Conservation (phyloP, 2,797 vertebrate genomes). For the Phyllotis vaccarum region DNA sequence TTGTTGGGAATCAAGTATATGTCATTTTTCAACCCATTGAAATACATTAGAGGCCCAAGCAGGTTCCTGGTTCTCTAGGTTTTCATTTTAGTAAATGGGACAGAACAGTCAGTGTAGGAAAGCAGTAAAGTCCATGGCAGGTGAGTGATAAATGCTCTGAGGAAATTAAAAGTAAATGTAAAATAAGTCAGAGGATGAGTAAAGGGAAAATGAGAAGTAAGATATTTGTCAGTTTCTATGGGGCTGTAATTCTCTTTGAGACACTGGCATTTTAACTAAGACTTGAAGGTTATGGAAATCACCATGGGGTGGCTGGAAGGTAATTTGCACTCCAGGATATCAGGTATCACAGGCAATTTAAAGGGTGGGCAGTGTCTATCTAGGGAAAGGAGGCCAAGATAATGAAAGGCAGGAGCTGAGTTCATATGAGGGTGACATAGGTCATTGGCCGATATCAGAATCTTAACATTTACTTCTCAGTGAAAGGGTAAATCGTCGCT, state of each 20-base stretch:
- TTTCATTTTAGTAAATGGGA: background rate
- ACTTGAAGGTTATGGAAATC: background rate
- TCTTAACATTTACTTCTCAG: background rate
- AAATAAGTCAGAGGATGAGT: background rate
- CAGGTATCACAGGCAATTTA: background rate
- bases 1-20: background rate
- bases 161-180: slow-evolving; percentile 9
- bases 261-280: background rate
- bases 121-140: background rate
- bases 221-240: background rate
- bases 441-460: background rate
- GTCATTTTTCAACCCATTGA: background rate
- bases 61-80: background rate
- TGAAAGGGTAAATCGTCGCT: background rate
- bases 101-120: background rate
- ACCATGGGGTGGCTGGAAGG: background rate
- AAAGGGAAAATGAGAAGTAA: background rate
- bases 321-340: background rate
- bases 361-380: background rate
- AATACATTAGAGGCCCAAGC: background rate
- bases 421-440: background rate
- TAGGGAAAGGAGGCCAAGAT: background rate
- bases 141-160: background rate
- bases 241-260: background rate
- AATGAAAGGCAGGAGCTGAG: background rate